Conservation (phyloP, 2,888 invertebrate genomes). For the Apamea epomidion region DNA sequence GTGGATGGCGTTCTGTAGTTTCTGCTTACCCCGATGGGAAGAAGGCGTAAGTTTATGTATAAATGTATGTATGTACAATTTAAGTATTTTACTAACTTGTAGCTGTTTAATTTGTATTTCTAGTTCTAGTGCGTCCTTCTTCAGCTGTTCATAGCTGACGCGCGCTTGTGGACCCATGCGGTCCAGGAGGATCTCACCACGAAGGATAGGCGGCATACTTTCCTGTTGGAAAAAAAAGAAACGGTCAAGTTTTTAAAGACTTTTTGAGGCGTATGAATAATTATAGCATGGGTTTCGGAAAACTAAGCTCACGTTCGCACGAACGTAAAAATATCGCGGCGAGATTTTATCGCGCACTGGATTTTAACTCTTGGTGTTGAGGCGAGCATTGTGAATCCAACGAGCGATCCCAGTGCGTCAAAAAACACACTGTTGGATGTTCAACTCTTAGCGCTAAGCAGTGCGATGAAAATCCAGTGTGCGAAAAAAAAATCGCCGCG, state of each 20-base stretch:
- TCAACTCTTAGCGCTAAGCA: too few species aligned
- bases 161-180: conserved; percentile 93
- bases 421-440: too few species aligned
- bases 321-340: too few species aligned
- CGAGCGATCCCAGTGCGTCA: too few species aligned
- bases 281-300: neutral
- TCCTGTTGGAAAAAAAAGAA: conserved; percentile 85
- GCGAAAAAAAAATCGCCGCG: too few species aligned
- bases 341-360: too few species aligned
- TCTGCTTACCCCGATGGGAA: neutral
- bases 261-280: neutral
- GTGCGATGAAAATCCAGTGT: too few species aligned
- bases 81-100: conserved; percentile 83
- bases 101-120: conserved; percentile 96
- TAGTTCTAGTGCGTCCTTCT: conserved; percentile 95
- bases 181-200: conserved; percentile 96
- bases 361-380: too few species aligned
- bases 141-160: conserved; percentile 94
- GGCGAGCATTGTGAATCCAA: too few species aligned
- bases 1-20: neutral
- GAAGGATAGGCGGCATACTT: conserved; percentile 93
- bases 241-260: neutral
- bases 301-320: neutral
- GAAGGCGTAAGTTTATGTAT: neutral
- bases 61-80: neutral